Conservation (phyloP, 2,797 vertebrate genomes). For the Australoheros facetus region DNA sequence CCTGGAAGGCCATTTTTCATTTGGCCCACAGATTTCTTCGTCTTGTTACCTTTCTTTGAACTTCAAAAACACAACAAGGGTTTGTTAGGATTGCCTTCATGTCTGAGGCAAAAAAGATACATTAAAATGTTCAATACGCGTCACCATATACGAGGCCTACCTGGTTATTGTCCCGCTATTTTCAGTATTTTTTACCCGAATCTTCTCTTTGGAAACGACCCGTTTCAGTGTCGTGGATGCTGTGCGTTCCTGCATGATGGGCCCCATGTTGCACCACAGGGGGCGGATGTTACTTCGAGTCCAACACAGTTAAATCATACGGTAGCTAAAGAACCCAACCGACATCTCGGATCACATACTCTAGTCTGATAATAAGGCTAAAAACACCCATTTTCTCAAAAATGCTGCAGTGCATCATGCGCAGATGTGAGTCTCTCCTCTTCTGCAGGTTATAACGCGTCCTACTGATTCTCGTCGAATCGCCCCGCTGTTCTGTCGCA, state of each 20-base stretch:
- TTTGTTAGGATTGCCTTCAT: not conserved
- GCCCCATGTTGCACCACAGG: constrained; percentile 79
- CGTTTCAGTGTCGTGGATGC: constrained; percentile 78
- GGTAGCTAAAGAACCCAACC: constrained; percentile 70
- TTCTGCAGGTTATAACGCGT: constrained; percentile 46
- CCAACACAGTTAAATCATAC: constrained; percentile 42
- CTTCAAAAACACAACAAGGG: constrained; percentile 63
- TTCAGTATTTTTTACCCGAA: constrained; percentile 79
- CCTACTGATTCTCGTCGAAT: constrained; percentile 14
- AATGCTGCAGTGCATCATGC: constrained; percentile 79
- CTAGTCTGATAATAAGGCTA: constrained; percentile 56
- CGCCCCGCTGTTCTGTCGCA: not conserved
- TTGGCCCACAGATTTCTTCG: constrained; percentile 75
- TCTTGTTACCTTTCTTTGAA: constrained; percentile 80
- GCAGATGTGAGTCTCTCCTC: constrained; percentile 53
- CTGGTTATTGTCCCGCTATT: constrained; percentile 73
- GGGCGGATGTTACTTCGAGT: constrained; percentile 41
- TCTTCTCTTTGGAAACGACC: constrained; percentile 81
- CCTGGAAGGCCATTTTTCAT: constrained; percentile 71
- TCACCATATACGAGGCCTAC: constrained; percentile 49
- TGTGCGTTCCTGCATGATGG: constrained; percentile 84
- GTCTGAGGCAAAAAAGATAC: not conserved
- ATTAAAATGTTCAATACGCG: not conserved
- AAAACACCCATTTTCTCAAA: constrained; percentile 66
- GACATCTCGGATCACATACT: constrained; percentile 66